Percentiles rank a stretch among this genome's conserved stretches.
Conservation (phyloP, 2,113 vertebrate genomes). For the Nannospalax galili region DNA sequence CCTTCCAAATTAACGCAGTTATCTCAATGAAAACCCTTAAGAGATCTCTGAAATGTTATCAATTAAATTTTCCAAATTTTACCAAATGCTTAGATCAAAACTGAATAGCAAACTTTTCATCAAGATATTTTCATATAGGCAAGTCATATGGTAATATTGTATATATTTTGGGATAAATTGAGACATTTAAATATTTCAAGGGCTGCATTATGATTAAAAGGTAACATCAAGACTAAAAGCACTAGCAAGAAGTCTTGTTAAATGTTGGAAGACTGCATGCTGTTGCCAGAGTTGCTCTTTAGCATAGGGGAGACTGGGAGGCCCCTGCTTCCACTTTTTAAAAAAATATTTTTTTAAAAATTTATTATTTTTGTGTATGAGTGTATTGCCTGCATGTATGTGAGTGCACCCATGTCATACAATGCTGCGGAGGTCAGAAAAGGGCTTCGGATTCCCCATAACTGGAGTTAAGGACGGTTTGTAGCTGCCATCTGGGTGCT, state of each 20-base stretch:
- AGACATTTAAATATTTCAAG: conserved; percentile 33
- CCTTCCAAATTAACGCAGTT: conserved; percentile 10
- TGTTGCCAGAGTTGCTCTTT: background rate
- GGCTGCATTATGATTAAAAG: conserved; percentile 1
- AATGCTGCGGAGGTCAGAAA: no score
- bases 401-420: no score
- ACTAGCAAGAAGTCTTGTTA: conserved; percentile 24
- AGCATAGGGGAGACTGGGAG: conserved; percentile 12
- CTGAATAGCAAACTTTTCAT: conserved; percentile 44
- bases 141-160: conserved; percentile 43
- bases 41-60: conserved; percentile 16
- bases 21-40: conserved; percentile 31
- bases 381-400: no score
- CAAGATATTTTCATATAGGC: conserved; percentile 25
- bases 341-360: no score
- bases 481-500: no score
- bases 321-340: background rate
- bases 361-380: no score
- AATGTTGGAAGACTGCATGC: background rate
- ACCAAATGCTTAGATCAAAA: conserved; percentile 52
- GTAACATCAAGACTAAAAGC: background rate
- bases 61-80: conserved; percentile 33
- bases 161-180: background rate
- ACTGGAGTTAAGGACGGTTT: no score
- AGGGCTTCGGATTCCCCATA: no score